These are phyloP conservation scores for Eupithecia subumbrata DNA, from an alignment of 2,888 invertebrate species.

Conservation along the genomic window DNA sequence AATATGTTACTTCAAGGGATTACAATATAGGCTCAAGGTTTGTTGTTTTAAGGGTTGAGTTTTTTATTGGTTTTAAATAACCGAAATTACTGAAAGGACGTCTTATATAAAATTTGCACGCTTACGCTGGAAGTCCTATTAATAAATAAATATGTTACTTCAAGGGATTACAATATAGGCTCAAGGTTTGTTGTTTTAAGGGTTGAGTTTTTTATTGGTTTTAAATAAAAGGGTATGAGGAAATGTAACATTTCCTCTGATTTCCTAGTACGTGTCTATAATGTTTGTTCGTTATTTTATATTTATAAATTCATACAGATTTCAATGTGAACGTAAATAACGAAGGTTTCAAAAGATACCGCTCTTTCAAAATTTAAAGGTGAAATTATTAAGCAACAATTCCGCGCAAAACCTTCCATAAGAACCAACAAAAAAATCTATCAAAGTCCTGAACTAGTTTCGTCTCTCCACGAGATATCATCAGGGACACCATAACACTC, in stretches of 20 bases:
- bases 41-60: neutral
- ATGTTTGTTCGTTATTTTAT: neutral
- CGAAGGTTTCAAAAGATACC: neutral
- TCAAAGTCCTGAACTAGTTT: too few species aligned
- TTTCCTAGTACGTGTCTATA: neutral
- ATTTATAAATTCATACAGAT: neutral
- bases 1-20: neutral
- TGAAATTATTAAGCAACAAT: too few species aligned
- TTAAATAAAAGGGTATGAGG: neutral
- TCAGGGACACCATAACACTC: too few species aligned
- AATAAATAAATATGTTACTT: neutral
- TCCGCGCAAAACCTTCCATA: too few species aligned
- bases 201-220: neutral
- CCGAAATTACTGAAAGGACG: too few species aligned
- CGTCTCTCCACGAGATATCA: too few species aligned
- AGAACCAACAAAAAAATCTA: too few species aligned
- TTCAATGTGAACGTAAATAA: neutral
- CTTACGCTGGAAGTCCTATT: too few species aligned
- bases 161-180: neutral
- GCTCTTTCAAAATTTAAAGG: neutral
- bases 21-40: neutral
- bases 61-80: neutral
- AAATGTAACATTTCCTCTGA: neutral
- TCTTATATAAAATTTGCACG: too few species aligned
- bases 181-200: neutral